These are phyloP conservation scores for Urechis unicinctus DNA, from an alignment of 2,888 invertebrate species.

Conservation along the genomic window DNA sequence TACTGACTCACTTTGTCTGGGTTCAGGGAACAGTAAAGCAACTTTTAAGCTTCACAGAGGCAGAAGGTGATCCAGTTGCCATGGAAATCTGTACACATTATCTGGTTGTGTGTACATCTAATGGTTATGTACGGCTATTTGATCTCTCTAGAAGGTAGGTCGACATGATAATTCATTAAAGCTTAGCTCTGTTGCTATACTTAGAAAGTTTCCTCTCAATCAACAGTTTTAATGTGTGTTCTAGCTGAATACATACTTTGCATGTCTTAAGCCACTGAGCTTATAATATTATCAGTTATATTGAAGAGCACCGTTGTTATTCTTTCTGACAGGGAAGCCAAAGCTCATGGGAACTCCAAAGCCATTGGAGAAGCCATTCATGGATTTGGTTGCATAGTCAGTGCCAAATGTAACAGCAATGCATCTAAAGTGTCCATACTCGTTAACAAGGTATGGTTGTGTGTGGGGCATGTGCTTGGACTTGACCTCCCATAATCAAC, in stretches of 20 bases:
- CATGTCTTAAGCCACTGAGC: too few species aligned
- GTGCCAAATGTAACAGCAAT: conserved; percentile 74
- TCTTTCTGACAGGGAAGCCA: conserved; percentile 64
- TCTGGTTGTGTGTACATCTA: conserved; percentile 79
- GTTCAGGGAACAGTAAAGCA: conserved; percentile 64
- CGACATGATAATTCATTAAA: too few species aligned
- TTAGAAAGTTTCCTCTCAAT: too few species aligned
- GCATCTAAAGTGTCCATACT: conserved; percentile 81
- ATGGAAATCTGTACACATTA: conserved; percentile 76
- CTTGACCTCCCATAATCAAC: too few species aligned
- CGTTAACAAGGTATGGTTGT: conserved; percentile 67
- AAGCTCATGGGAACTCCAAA: conserved; percentile 72
- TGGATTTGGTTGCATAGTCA: conserved; percentile 83
- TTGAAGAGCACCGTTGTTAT: too few species aligned
- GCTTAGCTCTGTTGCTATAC: too few species aligned
- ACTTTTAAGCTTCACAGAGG: conserved; percentile 55
- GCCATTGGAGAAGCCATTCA: conserved; percentile 74
- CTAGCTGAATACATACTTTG: too few species aligned
- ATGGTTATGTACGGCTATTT: conserved; percentile 82
- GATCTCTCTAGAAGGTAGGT: conserved; percentile 71
- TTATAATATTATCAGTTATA: too few species aligned
- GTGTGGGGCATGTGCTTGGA: too few species aligned
- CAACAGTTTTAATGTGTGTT: too few species aligned
- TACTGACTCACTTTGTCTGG: neutral
- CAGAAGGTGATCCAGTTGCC: conserved; percentile 80